Conservation (phyloP, 2,888 invertebrate species). For the Ametastegia equiseti region DNA sequence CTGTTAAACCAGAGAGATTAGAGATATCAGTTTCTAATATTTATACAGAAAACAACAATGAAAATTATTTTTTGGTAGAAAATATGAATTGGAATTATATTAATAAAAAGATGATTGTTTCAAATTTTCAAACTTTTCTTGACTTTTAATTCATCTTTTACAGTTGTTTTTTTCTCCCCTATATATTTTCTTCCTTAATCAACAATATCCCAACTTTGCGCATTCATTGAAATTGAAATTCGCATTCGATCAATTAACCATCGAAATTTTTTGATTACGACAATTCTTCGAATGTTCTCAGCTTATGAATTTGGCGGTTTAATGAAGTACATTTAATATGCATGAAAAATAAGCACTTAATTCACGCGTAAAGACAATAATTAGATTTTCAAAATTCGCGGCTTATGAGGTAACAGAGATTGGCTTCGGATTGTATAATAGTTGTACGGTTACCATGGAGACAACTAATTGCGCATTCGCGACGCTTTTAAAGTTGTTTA, state of each 20-base stretch:
- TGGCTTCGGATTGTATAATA: not conserved
- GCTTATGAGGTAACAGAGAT: not conserved
- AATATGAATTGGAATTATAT: not conserved
- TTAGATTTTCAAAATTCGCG: no score
- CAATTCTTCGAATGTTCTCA: no score
- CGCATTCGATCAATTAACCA: no score
- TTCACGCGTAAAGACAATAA: no score
- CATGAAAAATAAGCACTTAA: no score
- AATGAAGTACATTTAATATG: no score
- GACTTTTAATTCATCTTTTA: not conserved
- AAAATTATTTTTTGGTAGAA: not conserved
- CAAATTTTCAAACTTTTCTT: not conserved
- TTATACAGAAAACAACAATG: not conserved
- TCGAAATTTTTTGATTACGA: no score
- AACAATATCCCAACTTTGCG: no score
- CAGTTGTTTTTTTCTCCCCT: not conserved
- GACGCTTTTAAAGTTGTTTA: constrained; percentile 3
- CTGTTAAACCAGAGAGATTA: not conserved
- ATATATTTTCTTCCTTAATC: not conserved
- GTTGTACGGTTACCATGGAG: constrained; percentile 10
- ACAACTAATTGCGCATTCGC: not conserved
- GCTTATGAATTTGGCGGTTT: no score
- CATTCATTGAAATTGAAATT: not conserved
- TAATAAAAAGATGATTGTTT: not conserved
- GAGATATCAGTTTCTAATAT: not conserved